Conservation (phyloP, 2,113 vertebrate genomes). For the Etia nguti region DNA sequence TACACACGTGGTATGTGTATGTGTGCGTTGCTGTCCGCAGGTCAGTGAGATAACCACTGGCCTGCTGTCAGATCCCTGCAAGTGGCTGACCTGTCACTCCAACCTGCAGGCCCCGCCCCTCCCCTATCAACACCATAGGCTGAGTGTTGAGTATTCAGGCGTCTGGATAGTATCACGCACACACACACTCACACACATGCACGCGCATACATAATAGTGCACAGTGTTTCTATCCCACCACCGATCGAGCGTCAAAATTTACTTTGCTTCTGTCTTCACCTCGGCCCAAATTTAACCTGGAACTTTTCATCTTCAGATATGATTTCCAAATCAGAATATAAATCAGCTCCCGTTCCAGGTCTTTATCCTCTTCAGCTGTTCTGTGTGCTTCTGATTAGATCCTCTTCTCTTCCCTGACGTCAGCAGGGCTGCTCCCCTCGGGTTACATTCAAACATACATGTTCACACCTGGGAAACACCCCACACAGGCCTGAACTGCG, state of each 20-base stretch:
- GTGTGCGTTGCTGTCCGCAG: slow-evolving; percentile 32
- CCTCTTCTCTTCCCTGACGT: slow-evolving; percentile 24
- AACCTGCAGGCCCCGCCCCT: slow-evolving; percentile 20
- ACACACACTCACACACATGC: not conserved
- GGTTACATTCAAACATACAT: not conserved
- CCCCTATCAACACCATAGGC: slow-evolving; percentile 18
- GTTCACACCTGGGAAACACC: not conserved
- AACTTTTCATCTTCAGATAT: slow-evolving; percentile 7
- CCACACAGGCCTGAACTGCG: not conserved
- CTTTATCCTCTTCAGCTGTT: slow-evolving; percentile 43
- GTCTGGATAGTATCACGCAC: slow-evolving; percentile 39
- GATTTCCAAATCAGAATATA: slow-evolving; percentile 12
- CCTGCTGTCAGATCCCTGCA: slow-evolving; percentile 32
- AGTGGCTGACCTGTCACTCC: slow-evolving; percentile 33
- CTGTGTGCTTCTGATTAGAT: slow-evolving; percentile 44
- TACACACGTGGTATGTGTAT: not conserved
- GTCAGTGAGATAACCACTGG: slow-evolving; percentile 29
- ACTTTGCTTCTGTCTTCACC: not conserved
- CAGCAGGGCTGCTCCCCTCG: not conserved
- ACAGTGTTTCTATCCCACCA: not conserved
- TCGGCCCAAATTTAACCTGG: not conserved
- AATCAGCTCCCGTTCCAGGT: slow-evolving; percentile 7
- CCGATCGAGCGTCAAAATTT: not conserved
- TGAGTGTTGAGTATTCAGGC: slow-evolving; percentile 41
- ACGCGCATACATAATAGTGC: not conserved